Conservation (phyloP, 2,797 vertebrate genomes). For the Lepilemur ruficaudatus region DNA sequence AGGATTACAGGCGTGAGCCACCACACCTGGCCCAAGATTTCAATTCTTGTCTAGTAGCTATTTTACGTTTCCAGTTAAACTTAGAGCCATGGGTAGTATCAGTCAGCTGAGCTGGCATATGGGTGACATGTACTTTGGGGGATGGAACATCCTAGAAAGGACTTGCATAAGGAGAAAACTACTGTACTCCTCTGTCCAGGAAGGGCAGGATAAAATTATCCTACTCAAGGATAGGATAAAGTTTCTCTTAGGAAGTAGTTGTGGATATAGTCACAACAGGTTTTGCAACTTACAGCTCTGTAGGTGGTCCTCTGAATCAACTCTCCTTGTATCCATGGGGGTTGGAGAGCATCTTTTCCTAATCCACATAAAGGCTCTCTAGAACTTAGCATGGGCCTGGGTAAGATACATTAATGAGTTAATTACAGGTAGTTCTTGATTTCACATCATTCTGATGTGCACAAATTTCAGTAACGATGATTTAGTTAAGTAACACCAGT, state of each 20-base stretch:
- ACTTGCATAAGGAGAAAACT: neutral
- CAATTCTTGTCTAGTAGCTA: neutral
- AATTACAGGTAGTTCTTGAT: neutral
- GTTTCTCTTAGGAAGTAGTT: neutral
- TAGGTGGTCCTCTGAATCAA: neutral
- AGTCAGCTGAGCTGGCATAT: neutral
- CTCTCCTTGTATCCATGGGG: neutral
- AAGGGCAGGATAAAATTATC: neutral
- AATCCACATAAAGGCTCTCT: neutral
- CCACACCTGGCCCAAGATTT: neutral
- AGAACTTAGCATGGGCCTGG: neutral
- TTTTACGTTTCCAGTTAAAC: conserved; percentile 12
- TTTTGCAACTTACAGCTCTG: neutral
- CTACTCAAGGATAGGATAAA: neutral
- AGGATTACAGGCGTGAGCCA: neutral
- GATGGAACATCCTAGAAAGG: neutral
- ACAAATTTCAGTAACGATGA: neutral
- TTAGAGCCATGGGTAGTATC: neutral
- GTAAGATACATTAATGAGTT: neutral
- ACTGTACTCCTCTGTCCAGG: neutral
- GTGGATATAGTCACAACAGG: neutral
- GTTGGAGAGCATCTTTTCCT: neutral
- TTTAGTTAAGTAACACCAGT: neutral
- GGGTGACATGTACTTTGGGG: neutral
- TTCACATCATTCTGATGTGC: neutral